Base-by-base conservation (phyloP, 2,888 invertebrate genomes). In the Vandiemenella viatica region DNA sequence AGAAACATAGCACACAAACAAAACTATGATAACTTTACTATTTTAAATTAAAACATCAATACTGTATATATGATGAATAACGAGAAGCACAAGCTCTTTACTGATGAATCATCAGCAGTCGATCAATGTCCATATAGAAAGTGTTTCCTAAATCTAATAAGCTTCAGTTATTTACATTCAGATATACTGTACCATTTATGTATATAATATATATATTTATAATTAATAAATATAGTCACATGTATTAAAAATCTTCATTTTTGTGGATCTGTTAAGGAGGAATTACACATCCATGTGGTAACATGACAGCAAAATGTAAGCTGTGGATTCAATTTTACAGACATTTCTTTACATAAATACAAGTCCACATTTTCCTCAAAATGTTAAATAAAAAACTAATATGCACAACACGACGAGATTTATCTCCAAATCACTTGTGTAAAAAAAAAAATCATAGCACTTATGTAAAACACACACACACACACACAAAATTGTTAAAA, bases 191-290 rank as follows among this genome's bases (percentile, higher is more conserved):
- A 43, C 46, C 49, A 49, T 38, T 50, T 49, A 46, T 48, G 23
- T 44, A 48, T 45, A 41, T 46, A 45, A 41, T 38, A 21, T 44
- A 50, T 50, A 47, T 26, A 26, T 44, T 44, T 51, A 45, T 45
- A 51, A 48, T 50, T 50, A 52, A 52, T 52, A 52, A 52, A 52
- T 52, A 52, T 49, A 42, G 46, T 50, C 47, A 49, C 52, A 52
- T 47, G 49, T 46, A n/a, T n/a, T n/a, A 51, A 51, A 51, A 46
- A 41, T 48, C 42, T 43, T 32, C 32, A 10, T 13, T 10, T n/a
- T n/a, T 32, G 41, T 32, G n/a, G n/a, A 32, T 13, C n/a, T 32
- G 32, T 2, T 32, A 10, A 32, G n/a, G 32, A 13, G 32, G n/a
- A 13, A 13, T 32, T 32, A 32, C 32, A 32, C n/a, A n/a, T 23